These are phyloP conservation scores for Drosophila ercepeae DNA, from an alignment of 1,140 invertebrate genomes.

Conservation along the genomic window DNA sequence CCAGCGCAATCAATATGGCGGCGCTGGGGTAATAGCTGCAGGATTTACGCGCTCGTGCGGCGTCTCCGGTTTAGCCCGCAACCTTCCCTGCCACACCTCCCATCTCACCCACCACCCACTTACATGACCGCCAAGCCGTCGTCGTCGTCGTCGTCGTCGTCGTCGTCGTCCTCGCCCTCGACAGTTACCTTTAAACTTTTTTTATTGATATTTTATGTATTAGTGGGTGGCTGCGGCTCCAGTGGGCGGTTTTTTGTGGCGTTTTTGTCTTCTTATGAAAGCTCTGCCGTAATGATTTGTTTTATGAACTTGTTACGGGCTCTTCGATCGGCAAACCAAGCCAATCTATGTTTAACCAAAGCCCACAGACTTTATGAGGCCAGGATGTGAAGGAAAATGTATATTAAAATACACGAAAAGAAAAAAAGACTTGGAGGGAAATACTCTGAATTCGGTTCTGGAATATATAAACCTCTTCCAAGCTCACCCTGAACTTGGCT, in stretches of 20 bases:
- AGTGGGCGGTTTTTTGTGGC: not conserved
- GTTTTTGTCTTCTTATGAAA: slow-evolving; percentile 63
- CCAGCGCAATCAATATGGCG: slow-evolving; percentile 79
- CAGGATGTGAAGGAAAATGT: not conserved
- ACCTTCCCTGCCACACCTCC: slow-evolving; percentile 2
- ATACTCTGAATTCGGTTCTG: too few relatives aligned
- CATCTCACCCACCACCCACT: slow-evolving; percentile 12
- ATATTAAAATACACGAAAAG: not conserved
- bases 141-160: too few relatives aligned
- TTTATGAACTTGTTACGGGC: slow-evolving; percentile 69
- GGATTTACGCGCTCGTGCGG: slow-evolving; percentile 74
- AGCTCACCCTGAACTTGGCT: not conserved
- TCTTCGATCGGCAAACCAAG: slow-evolving; percentile 4
- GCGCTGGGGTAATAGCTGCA: slow-evolving; percentile 76
- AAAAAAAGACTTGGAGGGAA: not conserved
- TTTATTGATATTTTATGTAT: slow-evolving; percentile 82
- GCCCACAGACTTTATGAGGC: slow-evolving; percentile 7
- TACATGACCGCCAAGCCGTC: slow-evolving; percentile 56
- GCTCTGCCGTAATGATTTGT: slow-evolving; percentile 79
- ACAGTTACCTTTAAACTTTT: slow-evolving; percentile 79
- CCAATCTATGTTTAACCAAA: slow-evolving; percentile 23
- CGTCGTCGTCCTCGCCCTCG: slow-evolving; percentile 40
- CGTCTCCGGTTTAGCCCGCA: slow-evolving; percentile 37
- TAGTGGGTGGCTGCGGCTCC: slow-evolving; percentile 27
- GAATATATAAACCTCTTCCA: too few relatives aligned